Base-by-base conservation (phyloP, 1,140 invertebrate species). In the Medauroidea extradentata region DNA sequence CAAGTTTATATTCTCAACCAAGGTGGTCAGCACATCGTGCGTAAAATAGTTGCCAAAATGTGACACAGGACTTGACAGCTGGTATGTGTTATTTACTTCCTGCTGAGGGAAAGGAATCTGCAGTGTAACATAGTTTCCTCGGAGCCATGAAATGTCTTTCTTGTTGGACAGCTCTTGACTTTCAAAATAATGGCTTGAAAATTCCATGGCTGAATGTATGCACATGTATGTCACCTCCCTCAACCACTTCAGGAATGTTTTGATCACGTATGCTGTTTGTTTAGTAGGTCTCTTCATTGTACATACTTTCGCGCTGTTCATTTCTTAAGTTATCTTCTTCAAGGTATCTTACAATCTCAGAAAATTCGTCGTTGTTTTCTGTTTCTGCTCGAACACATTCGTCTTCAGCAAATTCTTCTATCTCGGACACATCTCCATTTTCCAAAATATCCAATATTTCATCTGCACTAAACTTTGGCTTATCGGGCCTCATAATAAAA, bases 21-120 rank as follows among this genome's bases (percentile, higher is more conserved):
- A 49, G 23, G 8, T 8, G 2, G 18, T 39, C 29, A 42, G 53
- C 23, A 57, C 11, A n/a, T 59, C 29, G 29, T 56, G 16, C 13
- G 29, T 24, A 41, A 27, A 55, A 41, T 56, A 59, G 11, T 54
- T 39, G 11, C 27, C 25, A 54, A 59, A n/a, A 54, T 56, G 48
- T 13, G 52, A 24, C 7, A 56, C 25, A 19, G 50, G 48, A 16
- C 25, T 16, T 4, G 5, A 25, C 18, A 25, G n/a, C 24, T 21
- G 18, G 18, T 19, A 21, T 21, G 24, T 25, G 13, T 21, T 25
- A 46, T 5, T 7, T 5, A 21, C 24, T 19, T 46, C n/a, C 24
- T 46, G 44, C 18, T 46, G 18, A 25, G 4, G 9, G 4, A 19
- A 46, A 25, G 24, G 18, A 9, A 4, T 25, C 44, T 21, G 24